A percentile compares a stretch with the other conserved stretches of the same genome.
Conservation (phyloP, 2,113 vertebrate genomes). For the Motacilla tschutschensis region DNA sequence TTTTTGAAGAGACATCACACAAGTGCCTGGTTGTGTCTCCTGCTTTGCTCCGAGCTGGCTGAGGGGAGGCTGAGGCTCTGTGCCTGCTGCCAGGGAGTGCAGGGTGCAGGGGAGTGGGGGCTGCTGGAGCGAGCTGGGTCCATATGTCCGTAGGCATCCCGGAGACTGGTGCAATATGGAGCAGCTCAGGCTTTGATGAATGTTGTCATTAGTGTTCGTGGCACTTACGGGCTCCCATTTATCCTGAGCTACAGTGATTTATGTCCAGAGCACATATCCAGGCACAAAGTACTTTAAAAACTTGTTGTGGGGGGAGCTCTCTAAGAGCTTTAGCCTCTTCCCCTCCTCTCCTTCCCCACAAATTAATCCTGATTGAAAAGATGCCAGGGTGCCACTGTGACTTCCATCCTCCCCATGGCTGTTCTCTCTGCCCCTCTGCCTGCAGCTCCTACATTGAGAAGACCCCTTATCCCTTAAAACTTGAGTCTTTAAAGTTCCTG, state of each 20-base stretch:
- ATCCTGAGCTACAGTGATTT: slow-evolving; percentile 68
- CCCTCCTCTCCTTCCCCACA: neutral
- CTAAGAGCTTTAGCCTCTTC: neutral
- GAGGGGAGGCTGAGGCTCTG: neutral
- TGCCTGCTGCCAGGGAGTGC: neutral
- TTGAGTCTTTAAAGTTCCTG: neutral
- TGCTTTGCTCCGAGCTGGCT: neutral
- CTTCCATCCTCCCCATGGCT: neutral
- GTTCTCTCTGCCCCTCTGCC: rapidly evolving
- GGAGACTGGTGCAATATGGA: slow-evolving; percentile 48
- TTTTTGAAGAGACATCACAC: neutral
- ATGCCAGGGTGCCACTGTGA: rapidly evolving
- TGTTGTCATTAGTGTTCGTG: slow-evolving; percentile 66
- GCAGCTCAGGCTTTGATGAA: slow-evolving; percentile 67
- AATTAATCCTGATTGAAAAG: neutral
- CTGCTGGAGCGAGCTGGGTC: slow-evolving; percentile 48
- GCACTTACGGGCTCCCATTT: slow-evolving; percentile 69
- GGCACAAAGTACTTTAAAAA: slow-evolving; percentile 38
- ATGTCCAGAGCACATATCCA: slow-evolving; percentile 41
- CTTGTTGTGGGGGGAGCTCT: neutral
- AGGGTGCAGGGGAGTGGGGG: neutral
- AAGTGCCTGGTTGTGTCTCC: neutral
- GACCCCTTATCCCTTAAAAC: neutral
- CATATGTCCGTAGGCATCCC: slow-evolving; percentile 46
- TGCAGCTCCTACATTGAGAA: neutral